Evolutionary conservation across 37 sponge, comb jelly and placozoan genomes (phyloP), one percentile per base, ranked within the genome.

Genomic region (Crambe crambe): DNA sequence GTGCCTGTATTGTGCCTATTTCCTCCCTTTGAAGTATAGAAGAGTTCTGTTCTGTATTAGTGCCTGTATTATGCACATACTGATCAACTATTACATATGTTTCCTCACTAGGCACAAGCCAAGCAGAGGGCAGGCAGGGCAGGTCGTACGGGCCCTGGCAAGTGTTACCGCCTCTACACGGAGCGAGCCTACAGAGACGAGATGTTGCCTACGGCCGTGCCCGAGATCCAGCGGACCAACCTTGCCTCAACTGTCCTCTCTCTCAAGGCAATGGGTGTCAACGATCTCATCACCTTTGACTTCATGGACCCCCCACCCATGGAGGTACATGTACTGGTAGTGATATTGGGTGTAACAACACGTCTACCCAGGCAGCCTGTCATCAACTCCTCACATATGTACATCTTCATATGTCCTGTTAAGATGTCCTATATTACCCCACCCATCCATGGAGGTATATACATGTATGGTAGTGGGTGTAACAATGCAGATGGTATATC

Each of bases 221-320:
- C 99, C 1, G 96, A 98, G 81, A 98, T 98, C 8, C 99, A 98
- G 76, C 86, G 99, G 8, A 98, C 96, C 60, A 98, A 98, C 69
- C 75, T 98, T 22, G 96, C 96, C 23, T 90, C 85, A 44, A 93
- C 94, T 37, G 89, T 98, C 6, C 86, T 98, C 74, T 83, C 88
- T 0, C 88, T 98, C 43, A 98, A 98, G 59, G 96, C 96, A 23
- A 91, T 98, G 94, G 99, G 99, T 0, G 96, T 98, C 68, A 98
- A 98, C 60, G 99, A 98, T 39, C 83, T 98, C 32, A 80, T 98
- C 20, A 87, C 96, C 15, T 98, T 98, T 82, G 99, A 98, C 43
- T 98, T 98, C 88, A 98, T 98, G 99, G 99, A 98, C 62, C 96
- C 99, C 0, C 99, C 99, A 6, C 91, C 98, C 42, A 92, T 93